Percentiles rank a stretch among this genome's conserved stretches.
Evolutionary conservation across 2,888 invertebrate genomes (phyloP).

Genomic region (Lumbricus terrestris): DNA sequence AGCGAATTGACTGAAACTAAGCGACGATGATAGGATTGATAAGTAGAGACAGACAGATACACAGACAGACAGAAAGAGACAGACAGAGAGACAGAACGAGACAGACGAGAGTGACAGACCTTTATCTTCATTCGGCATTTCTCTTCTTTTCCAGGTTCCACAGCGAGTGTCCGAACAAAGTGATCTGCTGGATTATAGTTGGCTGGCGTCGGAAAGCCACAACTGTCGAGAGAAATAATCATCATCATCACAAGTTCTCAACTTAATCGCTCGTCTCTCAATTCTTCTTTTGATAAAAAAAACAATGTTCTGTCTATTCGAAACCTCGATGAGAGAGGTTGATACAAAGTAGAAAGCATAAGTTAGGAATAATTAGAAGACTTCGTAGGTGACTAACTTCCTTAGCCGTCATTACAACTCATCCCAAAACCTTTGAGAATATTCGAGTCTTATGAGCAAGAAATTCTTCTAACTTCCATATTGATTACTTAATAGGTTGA

Average conservation of each 20-base stretch:
- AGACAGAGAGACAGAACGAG: not conserved
- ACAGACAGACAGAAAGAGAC: not conserved
- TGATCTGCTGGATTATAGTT: constrained; percentile 68
- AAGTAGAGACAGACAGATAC: not conserved
- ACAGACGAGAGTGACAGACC: not conserved
- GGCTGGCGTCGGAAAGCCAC: constrained; percentile 43
- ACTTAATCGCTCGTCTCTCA: too few species aligned
- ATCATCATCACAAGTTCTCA: not conserved
- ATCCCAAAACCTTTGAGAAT: too few species aligned
- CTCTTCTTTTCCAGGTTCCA: constrained; percentile 79
- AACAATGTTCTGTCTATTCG: not conserved
- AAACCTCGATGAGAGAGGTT: too few species aligned
- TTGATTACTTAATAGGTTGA: too few species aligned
- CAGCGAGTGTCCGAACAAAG: constrained; percentile 83
- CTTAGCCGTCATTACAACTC: not conserved
- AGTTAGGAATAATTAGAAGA: not conserved
- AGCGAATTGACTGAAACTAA: too few species aligned
- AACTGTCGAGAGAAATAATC: constrained; percentile 29
- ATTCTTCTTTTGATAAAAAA: too few species aligned
- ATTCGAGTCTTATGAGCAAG: too few species aligned
- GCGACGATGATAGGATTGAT: too few species aligned
- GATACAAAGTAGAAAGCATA: not conserved
- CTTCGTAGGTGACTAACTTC: not conserved
- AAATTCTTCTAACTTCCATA: too few species aligned
- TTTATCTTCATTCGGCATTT: constrained; percentile 66